phyloP scores from a whole-genome alignment of 2,113 vertebrate species.

The Lanius collurio region DNA sequence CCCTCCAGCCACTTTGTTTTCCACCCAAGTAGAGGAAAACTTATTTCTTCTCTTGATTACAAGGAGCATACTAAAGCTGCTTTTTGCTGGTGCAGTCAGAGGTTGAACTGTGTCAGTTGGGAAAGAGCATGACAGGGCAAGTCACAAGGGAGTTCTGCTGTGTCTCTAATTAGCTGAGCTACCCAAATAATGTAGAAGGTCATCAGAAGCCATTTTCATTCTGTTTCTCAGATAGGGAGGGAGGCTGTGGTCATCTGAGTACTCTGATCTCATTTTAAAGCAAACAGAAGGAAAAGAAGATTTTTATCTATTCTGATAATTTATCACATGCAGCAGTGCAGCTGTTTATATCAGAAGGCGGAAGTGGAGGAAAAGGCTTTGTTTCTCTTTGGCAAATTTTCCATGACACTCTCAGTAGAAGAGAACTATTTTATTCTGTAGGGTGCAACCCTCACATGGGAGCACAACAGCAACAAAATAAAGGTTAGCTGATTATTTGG shows the following conservation, averaged over 20 bases:
- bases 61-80: not conserved
- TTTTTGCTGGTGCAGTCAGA: conserved; percentile 37
- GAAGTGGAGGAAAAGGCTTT: conserved; percentile 24
- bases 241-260: not conserved
- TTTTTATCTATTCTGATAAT: conserved; percentile 19
- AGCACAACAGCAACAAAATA: not conserved
- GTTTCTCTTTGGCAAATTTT: conserved; percentile 33
- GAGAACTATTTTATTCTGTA: conserved; percentile 6
- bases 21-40: not conserved
- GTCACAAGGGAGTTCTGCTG: conserved; percentile 35
- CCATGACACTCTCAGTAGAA: conserved; percentile 1
- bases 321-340: not conserved
- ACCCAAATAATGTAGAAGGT: conserved; percentile 53
- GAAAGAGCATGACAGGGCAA: conserved; percentile 45
- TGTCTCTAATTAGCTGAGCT: conserved; percentile 55
- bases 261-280: conserved; percentile 22
- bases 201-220: conserved; percentile 44
- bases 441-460: not conserved
- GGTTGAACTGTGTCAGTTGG: conserved; percentile 5
- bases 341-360: not conserved
- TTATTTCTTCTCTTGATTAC: not conserved
- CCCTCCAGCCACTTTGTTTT: not conserved
- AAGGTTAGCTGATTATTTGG: not conserved
- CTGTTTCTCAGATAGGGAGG: conserved; percentile 12
- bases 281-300: conserved; percentile 17